A percentile compares a stretch with the other conserved stretches of the same genome.
These are phyloP conservation scores for Heliothis peltigera DNA, from an alignment of 2,888 invertebrate species.

Conservation along the genomic window DNA sequence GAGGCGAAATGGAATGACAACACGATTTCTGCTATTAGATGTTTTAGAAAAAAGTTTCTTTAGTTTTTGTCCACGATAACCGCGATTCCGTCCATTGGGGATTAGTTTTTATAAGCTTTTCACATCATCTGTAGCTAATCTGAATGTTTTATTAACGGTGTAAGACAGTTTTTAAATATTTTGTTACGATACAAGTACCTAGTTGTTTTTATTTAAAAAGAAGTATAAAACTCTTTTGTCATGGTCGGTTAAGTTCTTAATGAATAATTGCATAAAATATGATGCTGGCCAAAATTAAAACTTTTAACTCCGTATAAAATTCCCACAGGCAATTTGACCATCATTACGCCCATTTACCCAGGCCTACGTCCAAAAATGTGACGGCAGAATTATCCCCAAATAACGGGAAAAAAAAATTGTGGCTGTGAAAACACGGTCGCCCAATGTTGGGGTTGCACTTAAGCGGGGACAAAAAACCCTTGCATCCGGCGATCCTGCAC, in stretches of 20 bases:
- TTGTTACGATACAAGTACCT: constrained; percentile 6
- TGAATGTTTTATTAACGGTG: constrained; percentile 40
- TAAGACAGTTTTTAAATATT: constrained; percentile 18
- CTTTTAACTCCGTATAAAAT: not conserved
- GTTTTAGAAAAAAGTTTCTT: constrained; percentile 58
- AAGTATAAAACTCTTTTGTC: not conserved
- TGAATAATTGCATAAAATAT: constrained; percentile 4
- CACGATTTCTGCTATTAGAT: constrained; percentile 66
- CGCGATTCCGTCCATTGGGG: constrained; percentile 55
- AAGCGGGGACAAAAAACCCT: constrained; percentile 74
- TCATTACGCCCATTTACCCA: constrained; percentile 42
- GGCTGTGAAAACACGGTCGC: constrained; percentile 65
- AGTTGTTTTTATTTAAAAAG: not conserved
- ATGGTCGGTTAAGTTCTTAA: not conserved
- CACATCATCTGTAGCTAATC: constrained; percentile 52
- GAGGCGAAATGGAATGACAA: constrained; percentile 63
- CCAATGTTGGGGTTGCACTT: constrained; percentile 82
- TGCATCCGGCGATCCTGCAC: constrained; percentile 79
- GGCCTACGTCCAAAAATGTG: constrained; percentile 59
- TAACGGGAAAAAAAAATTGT: constrained; percentile 60
- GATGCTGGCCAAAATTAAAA: not conserved
- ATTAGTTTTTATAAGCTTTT: constrained; percentile 50
- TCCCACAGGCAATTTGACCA: constrained; percentile 19
- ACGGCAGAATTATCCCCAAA: constrained; percentile 52
- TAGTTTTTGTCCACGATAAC: constrained; percentile 64